A percentile compares a stretch with the other conserved stretches of the same genome.
Conservation (phyloP, 2,888 invertebrate genomes). For the Bellardia pandia region DNA sequence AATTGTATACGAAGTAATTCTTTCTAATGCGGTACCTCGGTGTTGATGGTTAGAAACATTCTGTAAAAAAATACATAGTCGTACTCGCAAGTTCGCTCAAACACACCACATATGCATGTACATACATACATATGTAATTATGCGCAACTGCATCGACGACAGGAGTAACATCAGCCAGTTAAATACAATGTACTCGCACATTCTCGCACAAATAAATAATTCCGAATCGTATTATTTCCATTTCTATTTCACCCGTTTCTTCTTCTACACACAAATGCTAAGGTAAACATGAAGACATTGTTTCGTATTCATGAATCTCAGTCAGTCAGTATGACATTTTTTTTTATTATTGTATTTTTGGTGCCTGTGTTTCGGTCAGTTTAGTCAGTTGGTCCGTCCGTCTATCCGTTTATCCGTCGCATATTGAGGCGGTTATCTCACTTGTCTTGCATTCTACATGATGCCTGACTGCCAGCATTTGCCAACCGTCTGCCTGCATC, state of each 20-base stretch:
- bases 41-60: conserved; percentile 34
- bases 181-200: not conserved
- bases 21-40: not conserved
- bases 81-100: not conserved
- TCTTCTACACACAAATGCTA: conserved; percentile 9
- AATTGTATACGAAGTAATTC: not conserved
- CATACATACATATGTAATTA: no score
- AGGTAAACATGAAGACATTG: conserved; percentile 5
- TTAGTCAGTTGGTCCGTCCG: conserved; percentile 3
- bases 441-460: conserved; percentile 53
- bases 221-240: not conserved
- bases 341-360: not conserved
- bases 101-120: no score
- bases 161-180: not conserved
- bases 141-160: not conserved
- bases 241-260: not conserved
- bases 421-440: conserved; percentile 66
- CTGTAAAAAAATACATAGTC: conserved; percentile 13
- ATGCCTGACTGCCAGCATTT: conserved; percentile 46
- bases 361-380: conserved; percentile 27
- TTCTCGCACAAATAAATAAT: not conserved
- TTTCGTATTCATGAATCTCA: conserved; percentile 47
- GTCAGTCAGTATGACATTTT: conserved; percentile 51
- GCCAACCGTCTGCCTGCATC: conserved; percentile 13
- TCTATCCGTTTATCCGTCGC: not conserved